A percentile compares a stretch with the other conserved stretches of the same genome.
Evolutionary conservation across 2,888 invertebrate genomes (phyloP).

Genomic region (Achlya flavicornis): DNA sequence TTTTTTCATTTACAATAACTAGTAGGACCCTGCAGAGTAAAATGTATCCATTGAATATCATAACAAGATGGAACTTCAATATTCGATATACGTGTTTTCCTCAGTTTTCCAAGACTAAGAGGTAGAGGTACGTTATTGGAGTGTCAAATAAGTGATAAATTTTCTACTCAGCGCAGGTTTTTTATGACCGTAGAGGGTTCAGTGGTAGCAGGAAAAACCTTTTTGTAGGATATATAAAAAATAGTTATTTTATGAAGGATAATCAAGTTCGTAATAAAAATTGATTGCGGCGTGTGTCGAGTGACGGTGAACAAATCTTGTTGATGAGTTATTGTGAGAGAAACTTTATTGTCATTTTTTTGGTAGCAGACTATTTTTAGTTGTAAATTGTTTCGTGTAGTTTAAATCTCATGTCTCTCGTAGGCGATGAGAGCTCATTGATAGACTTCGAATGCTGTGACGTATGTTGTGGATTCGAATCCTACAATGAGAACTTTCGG

Average conservation of each 20-base stretch:
- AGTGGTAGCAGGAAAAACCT: background rate
- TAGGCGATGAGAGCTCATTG: no score
- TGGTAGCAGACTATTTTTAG: background rate
- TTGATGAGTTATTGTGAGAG: background rate
- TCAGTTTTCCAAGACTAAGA: background rate
- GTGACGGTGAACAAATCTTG: slow-evolving; percentile 4
- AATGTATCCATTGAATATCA: no score
- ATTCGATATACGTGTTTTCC: background rate
- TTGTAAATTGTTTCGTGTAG: background rate
- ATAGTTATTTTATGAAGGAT: slow-evolving; percentile 3
- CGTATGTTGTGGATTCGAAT: no score
- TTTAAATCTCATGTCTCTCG: background rate
- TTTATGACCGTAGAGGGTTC: background rate
- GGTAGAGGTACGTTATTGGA: background rate
- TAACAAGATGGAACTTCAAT: background rate
- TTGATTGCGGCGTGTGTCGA: background rate
- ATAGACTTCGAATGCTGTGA: no score
- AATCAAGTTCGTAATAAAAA: slow-evolving; percentile 5
- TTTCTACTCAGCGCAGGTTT: background rate
- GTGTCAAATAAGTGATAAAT: background rate
- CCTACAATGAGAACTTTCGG: no score
- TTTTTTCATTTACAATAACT: no score
- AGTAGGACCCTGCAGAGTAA: no score
- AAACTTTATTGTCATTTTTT: background rate
- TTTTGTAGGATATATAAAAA: background rate